Evolutionary conservation across 2,888 invertebrate genomes (phyloP).

Genomic region (Galerucella nymphaeae): DNA sequence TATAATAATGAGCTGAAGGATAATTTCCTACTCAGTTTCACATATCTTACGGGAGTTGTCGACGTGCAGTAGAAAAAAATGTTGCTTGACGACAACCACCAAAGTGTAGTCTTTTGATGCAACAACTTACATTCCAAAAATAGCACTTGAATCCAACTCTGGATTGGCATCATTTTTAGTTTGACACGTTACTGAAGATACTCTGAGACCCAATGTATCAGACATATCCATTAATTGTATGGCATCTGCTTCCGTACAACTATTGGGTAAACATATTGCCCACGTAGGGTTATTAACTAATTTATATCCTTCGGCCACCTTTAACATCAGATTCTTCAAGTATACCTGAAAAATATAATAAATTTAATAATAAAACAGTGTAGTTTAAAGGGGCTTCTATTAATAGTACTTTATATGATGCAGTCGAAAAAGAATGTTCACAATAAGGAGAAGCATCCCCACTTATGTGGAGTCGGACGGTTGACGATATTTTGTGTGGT

Average conservation of each 20-base stretch:
- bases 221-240: constrained; percentile 56
- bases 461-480: too few species aligned
- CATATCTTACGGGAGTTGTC: too few species aligned
- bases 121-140: constrained; percentile 46
- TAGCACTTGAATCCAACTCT: constrained; percentile 42
- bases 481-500: too few species aligned
- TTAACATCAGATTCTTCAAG: constrained; percentile 4
- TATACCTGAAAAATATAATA: not conserved
- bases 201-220: constrained; percentile 13
- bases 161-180: constrained; percentile 40
- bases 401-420: too few species aligned
- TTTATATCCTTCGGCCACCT: constrained; percentile 13
- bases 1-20: too few species aligned
- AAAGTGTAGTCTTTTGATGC: too few species aligned
- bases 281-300: constrained; percentile 31
- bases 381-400: too few species aligned
- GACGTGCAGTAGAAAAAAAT: too few species aligned
- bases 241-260: constrained; percentile 61
- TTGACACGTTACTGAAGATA: constrained; percentile 39
- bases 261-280: constrained; percentile 45
- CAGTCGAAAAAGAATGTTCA: too few species aligned
- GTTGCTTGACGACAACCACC: too few species aligned
- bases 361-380: not conserved
- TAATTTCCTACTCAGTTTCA: too few species aligned
- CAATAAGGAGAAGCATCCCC: too few species aligned